Evolutionary conservation across 2,888 invertebrate species (phyloP), one percentile per base, ranked within the genome.

Genomic region (Nasonovia ribisnigri): DNA sequence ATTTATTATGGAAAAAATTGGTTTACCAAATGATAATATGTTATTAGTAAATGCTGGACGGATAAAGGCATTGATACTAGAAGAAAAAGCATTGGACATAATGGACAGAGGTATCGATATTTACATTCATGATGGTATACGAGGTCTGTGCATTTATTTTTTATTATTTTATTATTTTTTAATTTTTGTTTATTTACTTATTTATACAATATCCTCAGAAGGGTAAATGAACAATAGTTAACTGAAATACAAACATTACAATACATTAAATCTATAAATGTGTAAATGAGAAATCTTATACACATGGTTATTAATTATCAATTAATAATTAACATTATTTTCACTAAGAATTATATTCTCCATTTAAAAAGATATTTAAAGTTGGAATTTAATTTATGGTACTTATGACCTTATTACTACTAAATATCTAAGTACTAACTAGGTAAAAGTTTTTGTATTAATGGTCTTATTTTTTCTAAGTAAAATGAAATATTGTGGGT

Each of bases 41-140:
- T 97, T 98, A 96, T 96, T 99, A 95, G 98, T 98, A 3, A 98
- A 98, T 6, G 98, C 98, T 0, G 98, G 98, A 95, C 97, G 98
- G 95, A 98, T 99, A 1, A 98, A 98, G 96, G 99, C 99, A 3
- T 96, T 99, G 94, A 98, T 99, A 92, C 96, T 99, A 67, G 99
- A 99, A 96, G 99, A 99, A 96, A 98, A 99, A 92, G 99, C 99
- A 0, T 97, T 99, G 67, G 98, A 99, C 96, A 97, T 93, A 43
- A 29, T 86, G 11, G 42, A 90, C 3, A 48, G 36, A 20, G 48
- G 84, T 42, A 29, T 46, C 1, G 26, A 92, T 46, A 36, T 86
- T 57, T 26, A 42, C n/a, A 8, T 60, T 11, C 13, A 36, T 60
- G 24, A 51, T 42, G 42, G 57, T 46, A 42, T 42, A 42, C 51